Conservation (phyloP, 2,888 invertebrate species). For the Smittia aterrima region DNA sequence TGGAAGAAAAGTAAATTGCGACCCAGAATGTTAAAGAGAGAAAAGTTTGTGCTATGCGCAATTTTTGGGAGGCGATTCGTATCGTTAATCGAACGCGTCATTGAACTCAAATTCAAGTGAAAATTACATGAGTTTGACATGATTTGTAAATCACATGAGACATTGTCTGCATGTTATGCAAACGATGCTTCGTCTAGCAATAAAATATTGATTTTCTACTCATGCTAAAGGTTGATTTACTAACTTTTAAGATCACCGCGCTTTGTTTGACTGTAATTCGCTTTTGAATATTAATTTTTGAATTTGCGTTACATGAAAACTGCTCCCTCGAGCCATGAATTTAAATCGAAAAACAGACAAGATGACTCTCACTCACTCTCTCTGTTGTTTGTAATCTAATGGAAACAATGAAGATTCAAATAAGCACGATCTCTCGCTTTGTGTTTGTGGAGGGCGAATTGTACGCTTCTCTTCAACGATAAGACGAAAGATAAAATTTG, state of each 20-base stretch:
- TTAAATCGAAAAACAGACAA: not conserved
- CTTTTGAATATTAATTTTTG: conserved; percentile 1
- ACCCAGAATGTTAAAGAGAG: too few relatives aligned
- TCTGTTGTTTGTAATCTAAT: not conserved
- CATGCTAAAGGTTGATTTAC: not conserved
- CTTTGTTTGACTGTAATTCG: not conserved
- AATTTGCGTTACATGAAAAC: not conserved
- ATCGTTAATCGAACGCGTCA: not conserved
- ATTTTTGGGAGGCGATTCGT: not conserved
- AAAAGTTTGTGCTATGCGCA: too few relatives aligned
- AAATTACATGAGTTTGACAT: conserved; percentile 15
- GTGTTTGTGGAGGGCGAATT: not conserved
- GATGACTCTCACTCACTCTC: too few relatives aligned
- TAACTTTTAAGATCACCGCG: too few relatives aligned
- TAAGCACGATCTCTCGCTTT: not conserved
- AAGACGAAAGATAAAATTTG: not conserved
- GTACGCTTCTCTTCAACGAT: not conserved
- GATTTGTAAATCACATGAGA: conserved; percentile 40
- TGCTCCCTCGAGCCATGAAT: not conserved
- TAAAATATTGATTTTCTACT: not conserved
- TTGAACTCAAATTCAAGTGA: not conserved
- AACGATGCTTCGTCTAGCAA: conserved; percentile 3
- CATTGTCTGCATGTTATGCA: conserved; percentile 25
- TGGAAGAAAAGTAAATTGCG: too few relatives aligned
- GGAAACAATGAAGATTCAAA: not conserved